Evolutionary conservation across 2,113 vertebrate species (phyloP).

Genomic region (Amia ocellicauda): DNA sequence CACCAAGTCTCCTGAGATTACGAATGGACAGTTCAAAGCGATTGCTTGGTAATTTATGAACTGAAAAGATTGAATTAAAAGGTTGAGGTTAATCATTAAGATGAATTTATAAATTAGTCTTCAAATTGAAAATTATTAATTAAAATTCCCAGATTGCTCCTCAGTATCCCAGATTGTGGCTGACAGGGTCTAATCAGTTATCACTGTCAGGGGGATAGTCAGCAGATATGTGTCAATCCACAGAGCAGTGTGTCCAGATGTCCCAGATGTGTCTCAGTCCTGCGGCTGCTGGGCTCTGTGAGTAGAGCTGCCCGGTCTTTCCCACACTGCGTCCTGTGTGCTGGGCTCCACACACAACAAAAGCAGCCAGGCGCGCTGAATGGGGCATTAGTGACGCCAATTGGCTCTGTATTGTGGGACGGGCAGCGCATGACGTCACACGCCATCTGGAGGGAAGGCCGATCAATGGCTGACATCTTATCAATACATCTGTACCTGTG

Average conservation of each 20-base stretch:
- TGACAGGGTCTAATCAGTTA: too few relatives aligned
- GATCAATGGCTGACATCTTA: constrained; percentile 17
- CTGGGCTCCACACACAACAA: too few relatives aligned
- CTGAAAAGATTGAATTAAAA: too few relatives aligned
- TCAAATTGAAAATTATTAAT: neutral
- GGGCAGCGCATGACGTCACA: constrained; percentile 29
- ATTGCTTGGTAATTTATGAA: too few relatives aligned
- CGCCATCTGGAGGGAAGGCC: constrained; percentile 45
- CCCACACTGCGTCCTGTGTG: too few relatives aligned
- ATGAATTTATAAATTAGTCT: too few relatives aligned
- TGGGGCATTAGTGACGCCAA: constrained; percentile 33
- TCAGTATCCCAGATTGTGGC: constrained; percentile 12
- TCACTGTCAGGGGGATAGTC: constrained; percentile 36
- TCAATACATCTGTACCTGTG: neutral
- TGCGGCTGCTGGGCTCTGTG: too few relatives aligned
- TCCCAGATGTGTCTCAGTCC: too few relatives aligned
- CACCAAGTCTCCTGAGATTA: too few relatives aligned
- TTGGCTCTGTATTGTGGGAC: constrained; percentile 25
- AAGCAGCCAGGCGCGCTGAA: constrained; percentile 34
- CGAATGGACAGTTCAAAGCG: too few relatives aligned
- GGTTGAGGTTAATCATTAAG: too few relatives aligned
- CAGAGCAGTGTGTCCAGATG: constrained; percentile 31
- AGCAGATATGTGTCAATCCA: constrained; percentile 41
- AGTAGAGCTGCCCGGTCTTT: too few relatives aligned
- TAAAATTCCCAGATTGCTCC: constrained; percentile 29